phyloP scores from a whole-genome alignment of 2,888 invertebrate species.

The Acronicta alni region DNA sequence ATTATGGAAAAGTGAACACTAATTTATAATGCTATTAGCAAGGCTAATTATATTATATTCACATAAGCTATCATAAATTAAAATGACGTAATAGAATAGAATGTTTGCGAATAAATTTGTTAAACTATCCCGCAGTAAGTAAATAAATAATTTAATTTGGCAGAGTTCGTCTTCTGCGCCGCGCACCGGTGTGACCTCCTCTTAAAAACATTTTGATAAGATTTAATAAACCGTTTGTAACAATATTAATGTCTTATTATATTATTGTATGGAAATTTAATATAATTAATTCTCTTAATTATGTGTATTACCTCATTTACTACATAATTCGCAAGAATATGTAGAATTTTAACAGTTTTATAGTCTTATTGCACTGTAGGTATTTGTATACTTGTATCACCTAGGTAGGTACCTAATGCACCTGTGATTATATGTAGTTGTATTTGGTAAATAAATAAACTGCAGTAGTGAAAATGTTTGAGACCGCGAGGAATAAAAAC shows the following conservation, averaged over 20 bases:
- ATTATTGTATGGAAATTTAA: conserved; percentile 23
- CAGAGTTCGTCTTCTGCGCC: background rate
- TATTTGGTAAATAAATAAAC: no score
- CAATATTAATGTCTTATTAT: background rate
- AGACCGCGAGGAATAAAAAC: no score
- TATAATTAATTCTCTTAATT: conserved; percentile 8
- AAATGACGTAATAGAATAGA: conserved; percentile 13
- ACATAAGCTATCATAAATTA: no score
- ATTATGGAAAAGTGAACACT: background rate
- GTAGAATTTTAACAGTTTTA: no score
- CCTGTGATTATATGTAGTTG: no score
- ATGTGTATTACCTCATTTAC: conserved; percentile 21
- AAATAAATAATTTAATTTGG: conserved; percentile 13
- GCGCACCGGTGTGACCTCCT: conserved; percentile 2
- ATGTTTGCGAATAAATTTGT: conserved; percentile 5
- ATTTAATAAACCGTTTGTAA: conserved; percentile 15
- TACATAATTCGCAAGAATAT: no score
- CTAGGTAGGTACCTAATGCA: no score
- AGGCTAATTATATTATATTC: no score
- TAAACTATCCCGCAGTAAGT: background rate
- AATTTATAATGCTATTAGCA: background rate
- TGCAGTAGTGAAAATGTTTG: no score
- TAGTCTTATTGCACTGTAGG: no score
- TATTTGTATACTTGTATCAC: no score
- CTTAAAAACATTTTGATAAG: conserved; percentile 5